phyloP scores from a whole-genome alignment of 2,888 invertebrate species.

The Amitus sp. region DNA sequence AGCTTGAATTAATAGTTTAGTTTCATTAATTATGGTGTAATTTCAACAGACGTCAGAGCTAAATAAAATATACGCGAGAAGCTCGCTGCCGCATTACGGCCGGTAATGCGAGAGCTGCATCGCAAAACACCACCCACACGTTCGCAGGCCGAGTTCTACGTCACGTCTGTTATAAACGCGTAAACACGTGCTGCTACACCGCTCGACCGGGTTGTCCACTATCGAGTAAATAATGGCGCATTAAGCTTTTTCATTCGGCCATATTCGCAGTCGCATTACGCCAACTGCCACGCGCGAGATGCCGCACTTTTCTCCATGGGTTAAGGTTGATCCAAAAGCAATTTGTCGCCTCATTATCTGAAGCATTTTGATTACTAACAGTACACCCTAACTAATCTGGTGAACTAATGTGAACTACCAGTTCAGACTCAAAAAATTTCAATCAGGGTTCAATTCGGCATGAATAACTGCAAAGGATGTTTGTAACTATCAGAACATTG shows the following conservation, averaged over 20 bases:
- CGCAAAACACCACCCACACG: conserved; percentile 52
- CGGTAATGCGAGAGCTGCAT: conserved; percentile 58
- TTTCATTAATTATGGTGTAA: conserved; percentile 64
- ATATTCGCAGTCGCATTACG: conserved; percentile 42
- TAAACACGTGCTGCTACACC: conserved; percentile 61
- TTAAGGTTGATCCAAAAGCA: conserved; percentile 13
- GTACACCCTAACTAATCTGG: too few species aligned
- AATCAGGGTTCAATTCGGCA: too few species aligned
- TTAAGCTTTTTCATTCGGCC: conserved; percentile 62
- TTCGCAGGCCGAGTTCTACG: conserved; percentile 51
- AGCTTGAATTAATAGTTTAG: conserved; percentile 66
- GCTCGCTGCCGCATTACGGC: conserved; percentile 55
- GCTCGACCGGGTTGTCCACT: conserved; percentile 61
- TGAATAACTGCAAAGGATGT: too few species aligned
- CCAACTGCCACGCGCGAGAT: conserved; percentile 27
- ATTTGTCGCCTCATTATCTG: too few species aligned
- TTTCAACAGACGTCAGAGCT: conserved; percentile 59
- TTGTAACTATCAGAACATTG: too few species aligned
- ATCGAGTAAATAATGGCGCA: conserved; percentile 65
- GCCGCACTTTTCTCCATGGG: conserved; percentile 16
- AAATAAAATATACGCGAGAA: conserved; percentile 63
- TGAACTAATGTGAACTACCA: too few species aligned
- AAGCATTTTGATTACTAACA: too few species aligned
- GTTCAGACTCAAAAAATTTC: too few species aligned
- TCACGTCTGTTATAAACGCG: conserved; percentile 64